These are phyloP conservation scores for Selene dorsalis DNA, from an alignment of 2,797 vertebrate genomes.

Conservation along the genomic window DNA sequence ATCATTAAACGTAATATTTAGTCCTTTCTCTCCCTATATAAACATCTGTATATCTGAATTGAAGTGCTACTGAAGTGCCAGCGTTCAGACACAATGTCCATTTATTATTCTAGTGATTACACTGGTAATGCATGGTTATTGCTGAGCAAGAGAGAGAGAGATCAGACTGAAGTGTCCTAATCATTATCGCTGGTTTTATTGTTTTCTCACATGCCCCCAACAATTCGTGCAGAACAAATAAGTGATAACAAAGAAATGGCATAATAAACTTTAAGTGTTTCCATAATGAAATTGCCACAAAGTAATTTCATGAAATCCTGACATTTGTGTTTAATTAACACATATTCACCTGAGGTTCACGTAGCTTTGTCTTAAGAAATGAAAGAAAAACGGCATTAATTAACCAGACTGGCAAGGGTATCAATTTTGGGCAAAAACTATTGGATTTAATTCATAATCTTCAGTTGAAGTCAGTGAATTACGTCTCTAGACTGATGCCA, in stretches of 20 bases:
- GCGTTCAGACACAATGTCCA: neutral
- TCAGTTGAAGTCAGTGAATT: conserved; percentile 44
- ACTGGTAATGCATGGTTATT: conserved; percentile 12
- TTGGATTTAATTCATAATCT: conserved; percentile 59
- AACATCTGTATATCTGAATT: conserved; percentile 25
- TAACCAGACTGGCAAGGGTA: conserved; percentile 42
- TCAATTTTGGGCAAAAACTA: conserved; percentile 37
- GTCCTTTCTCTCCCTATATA: conserved; percentile 9
- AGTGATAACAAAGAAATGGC: conserved; percentile 30
- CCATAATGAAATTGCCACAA: conserved; percentile 30
- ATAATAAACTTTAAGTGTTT: conserved; percentile 53
- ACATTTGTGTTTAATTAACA: conserved; percentile 54
- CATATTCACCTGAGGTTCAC: conserved; percentile 32
- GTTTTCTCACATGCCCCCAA: conserved; percentile 9
- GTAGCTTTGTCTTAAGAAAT: conserved; percentile 53
- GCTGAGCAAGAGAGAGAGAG: neutral
- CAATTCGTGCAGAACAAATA: conserved; percentile 11
- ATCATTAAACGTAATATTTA: conserved; percentile 34
- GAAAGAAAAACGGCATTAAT: conserved; percentile 58
- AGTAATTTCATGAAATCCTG: conserved; percentile 20
- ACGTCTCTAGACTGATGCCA: conserved; percentile 45
- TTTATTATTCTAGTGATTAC: conserved; percentile 11
- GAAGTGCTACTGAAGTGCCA: conserved; percentile 7
- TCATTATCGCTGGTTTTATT: conserved; percentile 15
- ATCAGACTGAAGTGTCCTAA: conserved; percentile 24